These are phyloP conservation scores for Toxostoma redivivum DNA, from an alignment of 2,113 vertebrate species.

Conservation along the genomic window DNA sequence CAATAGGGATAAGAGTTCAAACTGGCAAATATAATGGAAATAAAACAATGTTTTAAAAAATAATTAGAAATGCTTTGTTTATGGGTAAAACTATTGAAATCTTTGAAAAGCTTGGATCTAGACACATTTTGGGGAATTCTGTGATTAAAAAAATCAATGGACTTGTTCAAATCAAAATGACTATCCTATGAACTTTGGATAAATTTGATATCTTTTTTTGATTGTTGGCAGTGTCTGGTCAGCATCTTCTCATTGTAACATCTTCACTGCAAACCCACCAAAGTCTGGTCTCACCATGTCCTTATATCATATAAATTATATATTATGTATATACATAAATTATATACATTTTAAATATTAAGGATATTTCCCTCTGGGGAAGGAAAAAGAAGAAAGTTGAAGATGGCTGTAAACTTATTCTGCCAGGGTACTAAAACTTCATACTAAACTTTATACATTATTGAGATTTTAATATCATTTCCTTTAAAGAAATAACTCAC, in stretches of 20 bases:
- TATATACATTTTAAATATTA: background rate
- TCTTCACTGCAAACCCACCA: background rate
- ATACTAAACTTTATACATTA: background rate
- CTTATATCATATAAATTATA: background rate
- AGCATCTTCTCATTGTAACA: background rate
- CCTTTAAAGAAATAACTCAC: background rate
- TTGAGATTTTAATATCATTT: background rate
- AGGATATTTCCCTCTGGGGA: background rate
- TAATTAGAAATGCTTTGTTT: accelerated
- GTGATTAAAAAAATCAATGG: background rate
- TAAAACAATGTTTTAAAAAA: background rate
- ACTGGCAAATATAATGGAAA: background rate
- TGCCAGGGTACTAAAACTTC: background rate
- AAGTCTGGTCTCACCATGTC: background rate
- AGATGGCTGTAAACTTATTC: background rate
- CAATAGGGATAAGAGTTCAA: background rate
- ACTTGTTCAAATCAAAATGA: background rate
- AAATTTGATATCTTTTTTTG: background rate
- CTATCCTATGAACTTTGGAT: background rate
- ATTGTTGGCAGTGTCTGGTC: accelerated
- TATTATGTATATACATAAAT: background rate
- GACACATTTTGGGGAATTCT: background rate
- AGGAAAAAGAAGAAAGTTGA: background rate
- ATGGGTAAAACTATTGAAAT: background rate
- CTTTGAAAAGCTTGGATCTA: background rate